phyloP scores from a whole-genome alignment of 1,140 invertebrate species.

The Drosophila sechellia region DNA sequence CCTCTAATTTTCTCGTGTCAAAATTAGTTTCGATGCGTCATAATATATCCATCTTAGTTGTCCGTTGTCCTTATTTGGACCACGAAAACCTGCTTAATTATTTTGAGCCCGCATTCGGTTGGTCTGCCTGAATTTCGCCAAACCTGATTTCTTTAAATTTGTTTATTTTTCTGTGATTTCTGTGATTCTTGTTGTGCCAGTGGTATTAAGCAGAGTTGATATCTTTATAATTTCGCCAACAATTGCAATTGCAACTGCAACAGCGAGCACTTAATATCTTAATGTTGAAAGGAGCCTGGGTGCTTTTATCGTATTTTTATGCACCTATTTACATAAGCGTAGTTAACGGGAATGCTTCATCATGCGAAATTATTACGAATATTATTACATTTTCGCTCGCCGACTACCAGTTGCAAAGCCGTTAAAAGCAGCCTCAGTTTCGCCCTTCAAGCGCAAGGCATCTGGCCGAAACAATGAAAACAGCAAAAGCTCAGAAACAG shows the following conservation, averaged over 20 bases:
- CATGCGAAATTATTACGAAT: slow-evolving; percentile 74
- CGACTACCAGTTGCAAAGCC: not conserved
- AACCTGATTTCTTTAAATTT: not conserved
- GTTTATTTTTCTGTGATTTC: not conserved
- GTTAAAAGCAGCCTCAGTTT: slow-evolving; percentile 21
- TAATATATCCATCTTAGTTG: slow-evolving; percentile 25
- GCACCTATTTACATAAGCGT: slow-evolving; percentile 79
- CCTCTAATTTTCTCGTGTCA: slow-evolving; percentile 21
- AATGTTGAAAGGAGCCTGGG: slow-evolving; percentile 48
- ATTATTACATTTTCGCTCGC: slow-evolving; percentile 60
- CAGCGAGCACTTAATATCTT: slow-evolving; percentile 63
- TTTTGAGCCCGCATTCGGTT: slow-evolving; percentile 12
- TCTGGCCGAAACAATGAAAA: slow-evolving; percentile 55
- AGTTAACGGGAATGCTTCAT: slow-evolving; percentile 74
- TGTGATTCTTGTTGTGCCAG: not conserved
- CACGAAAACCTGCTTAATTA: slow-evolving; percentile 10
- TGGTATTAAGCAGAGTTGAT: slow-evolving; percentile 36
- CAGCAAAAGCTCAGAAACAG: slow-evolving; percentile 1
- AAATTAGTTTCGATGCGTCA: slow-evolving; percentile 12
- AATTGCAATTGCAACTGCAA: slow-evolving; percentile 19
- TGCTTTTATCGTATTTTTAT: slow-evolving; percentile 74
- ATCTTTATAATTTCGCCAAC: slow-evolving; percentile 46
- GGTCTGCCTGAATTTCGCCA: not conserved
- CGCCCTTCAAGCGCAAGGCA: slow-evolving; percentile 31
- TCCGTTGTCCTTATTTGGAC: slow-evolving; percentile 18